Evolutionary conservation across 2,113 vertebrate species (phyloP).

Genomic region (Cebus imitator): DNA sequence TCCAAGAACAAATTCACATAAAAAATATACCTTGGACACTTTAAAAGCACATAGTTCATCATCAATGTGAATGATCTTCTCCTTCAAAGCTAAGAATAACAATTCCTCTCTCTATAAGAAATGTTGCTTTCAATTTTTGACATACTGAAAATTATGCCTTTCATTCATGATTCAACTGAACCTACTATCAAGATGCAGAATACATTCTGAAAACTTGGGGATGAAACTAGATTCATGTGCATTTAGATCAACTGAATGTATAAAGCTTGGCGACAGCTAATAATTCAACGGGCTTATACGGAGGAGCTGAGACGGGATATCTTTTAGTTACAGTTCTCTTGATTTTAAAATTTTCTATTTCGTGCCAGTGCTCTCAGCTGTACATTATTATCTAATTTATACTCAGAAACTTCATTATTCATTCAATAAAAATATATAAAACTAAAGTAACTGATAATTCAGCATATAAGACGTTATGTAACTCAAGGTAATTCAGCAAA

Average conservation of each 20-base stretch:
- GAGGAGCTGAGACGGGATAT: neutral
- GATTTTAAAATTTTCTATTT: neutral
- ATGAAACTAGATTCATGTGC: neutral
- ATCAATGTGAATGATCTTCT: rapidly evolving
- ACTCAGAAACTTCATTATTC: neutral
- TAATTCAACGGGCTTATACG: neutral
- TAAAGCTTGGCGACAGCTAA: neutral
- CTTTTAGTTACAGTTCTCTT: neutral
- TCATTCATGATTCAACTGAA: neutral
- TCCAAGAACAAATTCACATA: neutral
- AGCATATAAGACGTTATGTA: neutral
- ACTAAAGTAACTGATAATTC: neutral
- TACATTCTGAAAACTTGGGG: neutral
- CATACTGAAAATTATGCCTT: neutral
- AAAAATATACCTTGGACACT: neutral
- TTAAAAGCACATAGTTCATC: neutral
- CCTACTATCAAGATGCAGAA: neutral
- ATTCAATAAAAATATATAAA: neutral
- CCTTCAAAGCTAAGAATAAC: neutral
- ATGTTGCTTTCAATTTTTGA: neutral
- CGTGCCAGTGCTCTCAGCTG: neutral
- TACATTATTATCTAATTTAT: neutral
- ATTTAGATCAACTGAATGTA: neutral
- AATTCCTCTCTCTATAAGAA: neutral
- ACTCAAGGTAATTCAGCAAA: neutral